Base-by-base conservation (phyloP, 2,888 invertebrate species). In the Pachycephus smyrnensis region DNA sequence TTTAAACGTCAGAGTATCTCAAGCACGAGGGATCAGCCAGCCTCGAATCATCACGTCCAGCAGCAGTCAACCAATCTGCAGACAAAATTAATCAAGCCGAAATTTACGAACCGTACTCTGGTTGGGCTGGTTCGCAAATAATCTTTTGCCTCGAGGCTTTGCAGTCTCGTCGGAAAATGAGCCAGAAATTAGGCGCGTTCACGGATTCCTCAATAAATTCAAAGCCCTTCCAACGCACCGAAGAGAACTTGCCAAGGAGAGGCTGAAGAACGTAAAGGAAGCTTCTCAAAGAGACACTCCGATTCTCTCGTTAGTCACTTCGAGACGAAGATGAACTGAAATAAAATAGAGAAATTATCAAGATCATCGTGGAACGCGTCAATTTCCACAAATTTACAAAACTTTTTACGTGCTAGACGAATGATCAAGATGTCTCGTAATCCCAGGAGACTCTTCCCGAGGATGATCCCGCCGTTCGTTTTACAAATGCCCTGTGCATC, bases 101-200 rank as follows among this genome's bases (percentile, higher is more conserved):
- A 86, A 75, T 77, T 84, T 31, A 83, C 83, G 78, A 87, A 86
- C 83, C 86, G 84, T 36, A 75, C 86, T 78, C 77, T 87, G 55
- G 85, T 85, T 79, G 83, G 85, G n/a, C 76, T 87, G 76, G 87
- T 87, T 40, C 84, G 87, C 68, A 87, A 87, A 87, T 87, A 87
- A 86, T 87, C 83, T 77, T 82, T 84, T 68, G 84, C 82, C 79
- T 77, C 82, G 83, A 84, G 84, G 82, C 85, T 85, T 40, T 82
- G 82, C 73, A 79, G 84, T 86, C 84, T 84, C 86, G 83, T 85
- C 80, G 80, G 81, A 80, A 85, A 83, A 78, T 84, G 55, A 55
- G 55, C 55, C 9, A 55, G 55, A 55, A 55, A 55, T 55, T 55
- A 55, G 55, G 23, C 55, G 55, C 55, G 55, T 55, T 55, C 55